Evolutionary conservation across 2,113 vertebrate genomes (phyloP), one percentile per base, ranked within the genome.

Genomic region (Seriola aureovittata): DNA sequence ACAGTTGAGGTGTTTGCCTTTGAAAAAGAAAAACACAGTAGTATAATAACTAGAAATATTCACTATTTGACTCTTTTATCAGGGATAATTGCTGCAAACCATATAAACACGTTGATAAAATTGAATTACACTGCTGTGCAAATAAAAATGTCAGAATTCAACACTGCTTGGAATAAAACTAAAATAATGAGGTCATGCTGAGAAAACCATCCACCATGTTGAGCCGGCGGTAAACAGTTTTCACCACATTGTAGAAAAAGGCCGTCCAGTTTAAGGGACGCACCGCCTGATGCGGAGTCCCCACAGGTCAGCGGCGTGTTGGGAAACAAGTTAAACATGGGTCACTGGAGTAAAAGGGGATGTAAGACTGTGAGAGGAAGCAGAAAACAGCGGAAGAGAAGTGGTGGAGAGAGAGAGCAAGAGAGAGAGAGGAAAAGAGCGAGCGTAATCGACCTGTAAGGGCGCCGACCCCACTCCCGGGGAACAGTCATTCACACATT

Each of bases 401-500:
- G 29, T 29, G 29, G 29, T 29, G 29, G 29, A 29, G 29, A 62
- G 42, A 71, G 65, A 50, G 55, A 17, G 19, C 36, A 23, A 44
- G 25, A 25, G 25, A 25, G 25, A 44, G 44, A 62, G 50, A 50
- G 75, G 17, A 48, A 80, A 57, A 85, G 78, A 74, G 71, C 8
- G 7, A 42, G 71, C 29, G 57, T 48, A 79, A 82, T 82, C 58
- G 79, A 86, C 88, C 77, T 81, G 78, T 4, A 38, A 89, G 90
- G 91, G 81, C 65, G 58, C 36, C 59, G 86, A 93, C 93, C 92
- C 85, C 92, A 90, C 90, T 93, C 89, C 79, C 76, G 5, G 50
- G 81, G 84, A 93, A 93, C 87, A 92, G 92, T 91, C 78, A 62
- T 93, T 94, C 87, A 91, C 93, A 94, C 91, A 71, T 95, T 92